These are phyloP conservation scores for Leptosomus discolor DNA, from an alignment of 2,113 vertebrate species.

Conservation along the genomic window DNA sequence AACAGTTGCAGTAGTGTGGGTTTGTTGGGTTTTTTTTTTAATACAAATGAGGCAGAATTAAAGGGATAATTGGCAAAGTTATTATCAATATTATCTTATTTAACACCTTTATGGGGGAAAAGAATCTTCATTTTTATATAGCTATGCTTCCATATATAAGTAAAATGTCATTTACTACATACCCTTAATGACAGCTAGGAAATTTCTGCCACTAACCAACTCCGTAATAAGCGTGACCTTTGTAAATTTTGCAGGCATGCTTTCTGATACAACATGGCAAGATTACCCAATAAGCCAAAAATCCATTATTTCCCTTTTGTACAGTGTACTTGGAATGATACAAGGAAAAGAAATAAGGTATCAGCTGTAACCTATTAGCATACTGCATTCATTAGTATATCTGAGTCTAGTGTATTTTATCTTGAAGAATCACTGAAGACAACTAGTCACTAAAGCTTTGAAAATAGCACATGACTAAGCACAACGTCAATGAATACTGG, in stretches of 20 bases:
- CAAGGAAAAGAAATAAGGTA: neutral
- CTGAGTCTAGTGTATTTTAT: neutral
- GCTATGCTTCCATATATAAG: neutral
- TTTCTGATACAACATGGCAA: neutral
- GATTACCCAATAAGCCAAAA: neutral
- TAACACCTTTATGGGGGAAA: neutral
- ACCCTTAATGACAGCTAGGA: neutral
- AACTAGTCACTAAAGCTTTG: neutral
- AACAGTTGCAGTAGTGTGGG: no score
- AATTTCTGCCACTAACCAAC: neutral
- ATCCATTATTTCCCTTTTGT: neutral
- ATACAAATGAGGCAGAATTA: neutral
- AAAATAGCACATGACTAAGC: neutral
- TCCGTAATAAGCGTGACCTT: neutral
- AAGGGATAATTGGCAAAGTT: neutral
- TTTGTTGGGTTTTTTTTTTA: no score
- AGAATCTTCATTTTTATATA: neutral
- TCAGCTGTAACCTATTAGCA: neutral
- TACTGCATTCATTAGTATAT: neutral
- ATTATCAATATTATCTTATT: neutral
- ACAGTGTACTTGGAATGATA: neutral
- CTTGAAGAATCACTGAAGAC: neutral
- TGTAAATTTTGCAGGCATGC: neutral
- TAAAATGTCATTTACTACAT: neutral
- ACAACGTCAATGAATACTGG: rapidly evolving